Evolutionary conservation across 2,797 vertebrate species (phyloP).

Genomic region (Pantherophis alleghaniensis): DNA sequence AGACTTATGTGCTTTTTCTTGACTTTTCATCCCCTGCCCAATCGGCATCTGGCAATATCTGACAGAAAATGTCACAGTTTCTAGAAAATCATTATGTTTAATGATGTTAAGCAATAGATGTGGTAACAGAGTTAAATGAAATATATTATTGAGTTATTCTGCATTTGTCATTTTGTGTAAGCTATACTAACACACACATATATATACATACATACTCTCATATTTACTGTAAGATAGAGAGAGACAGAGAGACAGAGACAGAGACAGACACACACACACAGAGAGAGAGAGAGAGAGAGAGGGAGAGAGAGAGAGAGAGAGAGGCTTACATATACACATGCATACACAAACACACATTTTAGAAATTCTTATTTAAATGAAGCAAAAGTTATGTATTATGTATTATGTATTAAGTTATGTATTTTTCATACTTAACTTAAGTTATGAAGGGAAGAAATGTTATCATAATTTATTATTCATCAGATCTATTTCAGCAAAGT

Average conservation of each 20-base stretch:
- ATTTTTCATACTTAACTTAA: not conserved
- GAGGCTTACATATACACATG: no score
- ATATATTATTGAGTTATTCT: not conserved
- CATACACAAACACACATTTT: not conserved
- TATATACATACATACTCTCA: no score
- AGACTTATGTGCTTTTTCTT: no score
- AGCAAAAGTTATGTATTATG: not conserved
- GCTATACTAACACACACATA: not conserved
- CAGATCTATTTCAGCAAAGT: not conserved
- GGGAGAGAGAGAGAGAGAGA: no score
- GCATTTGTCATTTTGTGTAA: not conserved
- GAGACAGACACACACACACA: no score
- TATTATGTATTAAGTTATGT: not conserved
- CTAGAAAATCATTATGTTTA: not conserved
- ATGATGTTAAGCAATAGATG: not conserved
- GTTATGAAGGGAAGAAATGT: not conserved
- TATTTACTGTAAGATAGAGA: no score
- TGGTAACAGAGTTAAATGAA: not conserved
- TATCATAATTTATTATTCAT: not conserved
- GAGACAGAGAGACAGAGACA: no score
- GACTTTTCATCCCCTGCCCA: no score
- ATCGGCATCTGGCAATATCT: no score
- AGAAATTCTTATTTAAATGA: not conserved
- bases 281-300: fast-evolving
- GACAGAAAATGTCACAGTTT: not conserved